These are phyloP conservation scores for Anguilla rostrata DNA, from an alignment of 2,113 vertebrate genomes.

Conservation along the genomic window DNA sequence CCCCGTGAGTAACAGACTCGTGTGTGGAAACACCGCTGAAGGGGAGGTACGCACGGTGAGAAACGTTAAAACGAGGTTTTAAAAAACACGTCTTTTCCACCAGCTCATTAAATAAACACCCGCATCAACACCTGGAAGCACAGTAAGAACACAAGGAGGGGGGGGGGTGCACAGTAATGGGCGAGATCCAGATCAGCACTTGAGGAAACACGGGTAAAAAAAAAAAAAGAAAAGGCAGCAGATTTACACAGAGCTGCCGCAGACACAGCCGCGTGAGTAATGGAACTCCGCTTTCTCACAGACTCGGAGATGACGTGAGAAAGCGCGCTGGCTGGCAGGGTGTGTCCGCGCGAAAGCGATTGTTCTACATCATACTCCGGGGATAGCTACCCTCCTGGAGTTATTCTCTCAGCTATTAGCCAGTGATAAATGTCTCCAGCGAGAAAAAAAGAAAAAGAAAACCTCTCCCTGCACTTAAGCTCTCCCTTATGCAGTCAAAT, in stretches of 20 bases:
- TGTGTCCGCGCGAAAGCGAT: background rate
- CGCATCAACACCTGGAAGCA: background rate
- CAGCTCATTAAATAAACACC: background rate
- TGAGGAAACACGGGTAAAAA: background rate
- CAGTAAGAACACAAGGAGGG: no score
- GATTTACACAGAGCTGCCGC: background rate
- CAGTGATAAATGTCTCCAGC: background rate
- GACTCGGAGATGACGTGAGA: background rate
- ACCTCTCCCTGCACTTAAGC: background rate
- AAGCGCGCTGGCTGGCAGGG: background rate
- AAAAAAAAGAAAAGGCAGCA: background rate
- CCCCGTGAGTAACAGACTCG: background rate
- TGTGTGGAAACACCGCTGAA: background rate
- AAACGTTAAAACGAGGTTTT: background rate
- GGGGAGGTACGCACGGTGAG: background rate
- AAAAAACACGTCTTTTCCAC: background rate
- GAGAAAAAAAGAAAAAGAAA: background rate
- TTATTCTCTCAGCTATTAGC: background rate
- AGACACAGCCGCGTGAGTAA: background rate
- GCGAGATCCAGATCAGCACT: no score
- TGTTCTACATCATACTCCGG: background rate
- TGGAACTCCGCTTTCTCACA: background rate
- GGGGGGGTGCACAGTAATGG: background rate
- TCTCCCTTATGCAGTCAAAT: background rate
- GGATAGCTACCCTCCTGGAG: background rate